Base-by-base conservation (phyloP, 30 jellyfish, hydroid and myxozoan genomes). In the Pseudorhiza aurosa region DNA sequence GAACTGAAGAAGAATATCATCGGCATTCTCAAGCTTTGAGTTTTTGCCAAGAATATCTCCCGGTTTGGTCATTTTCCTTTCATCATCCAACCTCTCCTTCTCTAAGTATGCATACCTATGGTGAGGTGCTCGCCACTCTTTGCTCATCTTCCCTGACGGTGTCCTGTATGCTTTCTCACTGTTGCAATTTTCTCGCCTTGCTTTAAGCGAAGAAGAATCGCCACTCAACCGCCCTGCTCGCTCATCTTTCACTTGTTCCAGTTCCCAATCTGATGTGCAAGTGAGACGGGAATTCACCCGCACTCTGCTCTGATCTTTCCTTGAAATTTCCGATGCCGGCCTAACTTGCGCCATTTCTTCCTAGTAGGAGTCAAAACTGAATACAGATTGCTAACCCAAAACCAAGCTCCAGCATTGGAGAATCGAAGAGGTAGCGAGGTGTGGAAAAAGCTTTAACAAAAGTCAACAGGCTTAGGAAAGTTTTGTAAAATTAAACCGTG, bases 401-500 rank as follows among this genome's bases (percentile, higher is more conserved):
- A n/a, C n/a, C n/a, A n/a, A n/a, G n/a, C n/a, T n/a, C n/a, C n/a
- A n/a, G n/a, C n/a, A n/a, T n/a, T n/a, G n/a, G n/a, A n/a, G n/a
- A n/a, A n/a, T n/a, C n/a, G n/a, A n/a, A n/a, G n/a, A n/a, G n/a
- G n/a, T n/a, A n/a, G n/a, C n/a, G n/a, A n/a, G n/a, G n/a, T n/a
- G n/a, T n/a, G n/a, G n/a, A n/a, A n/a, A n/a, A n/a, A n/a, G n/a
- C n/a, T 64, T 64, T 32, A 10, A 30, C 53, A 64, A 30, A 32
- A 5, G 77, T 35, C 35, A 64, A 64, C 35, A 21, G 36, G 77
- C 51, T 64, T 64, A 64, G 19, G 18, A 39, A 10, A 33, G 58
- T 64, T 33, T 14, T 12, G 57, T 2, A 27, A 64, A 64, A 64
- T 32, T 58, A 64, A 33, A 64, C 33, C 50, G 17, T 30, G 1